These are phyloP conservation scores for Heliornis fulica DNA, from an alignment of 2,113 vertebrate genomes.

Conservation along the genomic window DNA sequence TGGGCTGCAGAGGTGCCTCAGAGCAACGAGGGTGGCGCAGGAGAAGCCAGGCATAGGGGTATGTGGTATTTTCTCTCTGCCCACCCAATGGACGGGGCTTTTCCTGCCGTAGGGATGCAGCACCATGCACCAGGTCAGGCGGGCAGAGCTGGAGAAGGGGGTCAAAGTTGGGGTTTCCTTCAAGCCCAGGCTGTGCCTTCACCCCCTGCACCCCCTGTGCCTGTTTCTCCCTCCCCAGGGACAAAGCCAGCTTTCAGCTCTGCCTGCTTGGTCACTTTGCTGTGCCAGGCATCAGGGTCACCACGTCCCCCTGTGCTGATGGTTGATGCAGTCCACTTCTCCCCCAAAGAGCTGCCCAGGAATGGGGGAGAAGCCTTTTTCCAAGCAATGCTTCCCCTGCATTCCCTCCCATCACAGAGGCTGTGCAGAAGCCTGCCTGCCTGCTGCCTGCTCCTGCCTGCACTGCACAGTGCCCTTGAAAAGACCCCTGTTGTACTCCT, in stretches of 20 bases:
- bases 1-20: not conserved
- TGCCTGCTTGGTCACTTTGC: rapidly evolving
- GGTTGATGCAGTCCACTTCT: not conserved
- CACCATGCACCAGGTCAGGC: rapidly evolving
- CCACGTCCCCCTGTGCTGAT: rapidly evolving
- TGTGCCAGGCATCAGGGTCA: rapidly evolving
- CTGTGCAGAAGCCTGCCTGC: not conserved
- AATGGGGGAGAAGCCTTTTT: too few relatives aligned
- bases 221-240: rapidly evolving
- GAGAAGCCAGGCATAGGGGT: not conserved
- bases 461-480: conserved; percentile 40
- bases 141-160: not conserved
- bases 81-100: rapidly evolving
- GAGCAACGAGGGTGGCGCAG: not conserved
- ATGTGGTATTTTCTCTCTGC: rapidly evolving
- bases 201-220: rapidly evolving
- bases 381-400: not conserved
- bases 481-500: conserved; percentile 2
- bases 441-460: not conserved
- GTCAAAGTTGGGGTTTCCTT: too few relatives aligned
- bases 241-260: rapidly evolving
- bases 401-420: rapidly evolving
- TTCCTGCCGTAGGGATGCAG: rapidly evolving
- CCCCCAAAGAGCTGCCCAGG: not conserved
- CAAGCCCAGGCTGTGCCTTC: not conserved